These are phyloP conservation scores for Drosophila repletoides DNA, from an alignment of 1,140 invertebrate genomes.

Conservation along the genomic window DNA sequence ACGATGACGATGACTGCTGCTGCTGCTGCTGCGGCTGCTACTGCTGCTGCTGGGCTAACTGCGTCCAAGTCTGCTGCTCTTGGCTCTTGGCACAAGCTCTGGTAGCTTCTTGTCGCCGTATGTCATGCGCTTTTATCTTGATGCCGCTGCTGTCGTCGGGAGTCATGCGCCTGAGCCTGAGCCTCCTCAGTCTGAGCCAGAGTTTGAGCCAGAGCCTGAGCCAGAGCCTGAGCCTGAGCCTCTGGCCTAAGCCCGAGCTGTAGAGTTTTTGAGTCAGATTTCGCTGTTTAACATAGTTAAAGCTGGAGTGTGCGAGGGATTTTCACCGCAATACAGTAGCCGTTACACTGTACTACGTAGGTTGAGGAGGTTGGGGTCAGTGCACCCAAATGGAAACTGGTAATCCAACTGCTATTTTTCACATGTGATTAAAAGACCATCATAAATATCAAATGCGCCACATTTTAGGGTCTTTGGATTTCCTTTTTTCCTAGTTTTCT, in stretches of 20 bases:
- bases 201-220: slow-evolving; percentile 35
- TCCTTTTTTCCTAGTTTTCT: not conserved
- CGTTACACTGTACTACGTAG: slow-evolving; percentile 57
- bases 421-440: slow-evolving; percentile 76
- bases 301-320: slow-evolving; percentile 53
- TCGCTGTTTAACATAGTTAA: slow-evolving; percentile 78
- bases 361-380: slow-evolving; percentile 70
- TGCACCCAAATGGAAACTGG: slow-evolving; percentile 44
- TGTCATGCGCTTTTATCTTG: slow-evolving; percentile 77
- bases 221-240: not conserved
- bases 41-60: slow-evolving; percentile 6
- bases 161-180: slow-evolving; percentile 52
- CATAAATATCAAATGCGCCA: slow-evolving; percentile 77
- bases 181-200: slow-evolving; percentile 9
- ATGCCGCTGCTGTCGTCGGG: slow-evolving; percentile 68
- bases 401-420: slow-evolving; percentile 1
- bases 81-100: slow-evolving; percentile 63
- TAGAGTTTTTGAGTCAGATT: slow-evolving; percentile 63
- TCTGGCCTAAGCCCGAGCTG: slow-evolving; percentile 22
- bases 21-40: slow-evolving; percentile 17
- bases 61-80: slow-evolving; percentile 42
- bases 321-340: slow-evolving; percentile 69
- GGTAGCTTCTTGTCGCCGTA: slow-evolving; percentile 79
- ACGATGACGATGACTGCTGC: slow-evolving; percentile 22
- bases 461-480: slow-evolving; percentile 65